These are phyloP conservation scores for Anticlea derivata DNA, from an alignment of 2,888 invertebrate species.

Conservation along the genomic window DNA sequence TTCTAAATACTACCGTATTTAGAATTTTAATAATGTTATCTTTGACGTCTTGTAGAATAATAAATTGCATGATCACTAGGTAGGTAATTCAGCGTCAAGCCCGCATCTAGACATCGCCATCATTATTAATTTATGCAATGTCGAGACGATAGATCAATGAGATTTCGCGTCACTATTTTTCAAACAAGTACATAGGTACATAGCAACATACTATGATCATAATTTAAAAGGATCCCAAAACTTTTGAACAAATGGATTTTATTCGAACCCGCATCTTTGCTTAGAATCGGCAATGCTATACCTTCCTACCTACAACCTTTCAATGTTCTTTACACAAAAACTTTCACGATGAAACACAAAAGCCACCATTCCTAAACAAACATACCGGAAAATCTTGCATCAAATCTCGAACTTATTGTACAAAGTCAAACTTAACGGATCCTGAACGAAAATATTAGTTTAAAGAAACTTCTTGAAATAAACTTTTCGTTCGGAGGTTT, in stretches of 20 bases:
- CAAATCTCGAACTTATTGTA: slow-evolving; percentile 42
- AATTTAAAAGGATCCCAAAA: no score
- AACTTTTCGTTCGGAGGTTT: slow-evolving; percentile 38
- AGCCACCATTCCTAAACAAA: slow-evolving; percentile 2
- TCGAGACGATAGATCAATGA: slow-evolving; percentile 34
- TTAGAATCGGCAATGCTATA: no score
- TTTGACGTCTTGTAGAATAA: slow-evolving; percentile 19
- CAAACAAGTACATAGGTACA: no score
- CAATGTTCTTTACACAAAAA: no score
- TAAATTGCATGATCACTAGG: slow-evolving; percentile 26
- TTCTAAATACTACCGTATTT: no score
- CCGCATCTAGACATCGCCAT: slow-evolving; percentile 17
- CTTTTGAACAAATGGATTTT: no score
- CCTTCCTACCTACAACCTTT: no score
- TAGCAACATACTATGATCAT: no score
- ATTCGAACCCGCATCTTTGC: no score
- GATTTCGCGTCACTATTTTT: slow-evolving; percentile 43
- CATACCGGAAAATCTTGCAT: slow-evolving; percentile 1
- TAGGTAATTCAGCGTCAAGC: slow-evolving; percentile 27
- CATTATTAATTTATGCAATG: slow-evolving; percentile 29
- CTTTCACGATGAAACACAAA: background rate
- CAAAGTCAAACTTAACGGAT: slow-evolving; percentile 44
- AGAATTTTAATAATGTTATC: background rate
- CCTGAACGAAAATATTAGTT: slow-evolving; percentile 48
- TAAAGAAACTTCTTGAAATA: slow-evolving; percentile 35